Conservation (phyloP, 2,797 vertebrate species). For the Cheirogaleus major region DNA sequence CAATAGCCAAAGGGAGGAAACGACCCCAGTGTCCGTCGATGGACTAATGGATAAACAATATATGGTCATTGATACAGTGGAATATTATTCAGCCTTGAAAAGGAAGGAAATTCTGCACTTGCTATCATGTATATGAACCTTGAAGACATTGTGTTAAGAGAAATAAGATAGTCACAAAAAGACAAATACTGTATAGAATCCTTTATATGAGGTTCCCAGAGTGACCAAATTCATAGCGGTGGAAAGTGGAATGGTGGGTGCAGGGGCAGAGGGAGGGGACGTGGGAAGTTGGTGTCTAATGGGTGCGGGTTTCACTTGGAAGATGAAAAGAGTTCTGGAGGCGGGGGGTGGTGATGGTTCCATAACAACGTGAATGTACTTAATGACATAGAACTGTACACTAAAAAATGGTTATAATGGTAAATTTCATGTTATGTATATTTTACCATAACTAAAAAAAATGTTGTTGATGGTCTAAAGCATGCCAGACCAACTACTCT, state of each 20-base stretch:
- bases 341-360: accelerated
- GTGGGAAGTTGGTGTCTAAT: not conserved
- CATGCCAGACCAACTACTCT: no score
- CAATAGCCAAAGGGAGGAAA: not conserved
- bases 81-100: no score
- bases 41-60: not conserved
- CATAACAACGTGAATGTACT: accelerated
- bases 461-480: not conserved
- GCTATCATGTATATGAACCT: accelerated
- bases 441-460: not conserved
- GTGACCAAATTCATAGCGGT: no score
- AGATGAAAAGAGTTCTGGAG: not conserved
- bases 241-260: not conserved
- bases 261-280: accelerated
- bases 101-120: not conserved
- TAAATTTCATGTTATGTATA: not conserved
- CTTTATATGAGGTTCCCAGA: not conserved
- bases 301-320: accelerated
- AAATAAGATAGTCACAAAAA: not conserved
- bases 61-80: not conserved
- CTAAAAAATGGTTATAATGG: not conserved
- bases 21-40: no score
- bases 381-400: accelerated
- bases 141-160: not conserved
- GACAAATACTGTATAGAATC: not conserved